Evolutionary conservation across 2,113 vertebrate species (phyloP).

Genomic region (Lamprotornis superbus): DNA sequence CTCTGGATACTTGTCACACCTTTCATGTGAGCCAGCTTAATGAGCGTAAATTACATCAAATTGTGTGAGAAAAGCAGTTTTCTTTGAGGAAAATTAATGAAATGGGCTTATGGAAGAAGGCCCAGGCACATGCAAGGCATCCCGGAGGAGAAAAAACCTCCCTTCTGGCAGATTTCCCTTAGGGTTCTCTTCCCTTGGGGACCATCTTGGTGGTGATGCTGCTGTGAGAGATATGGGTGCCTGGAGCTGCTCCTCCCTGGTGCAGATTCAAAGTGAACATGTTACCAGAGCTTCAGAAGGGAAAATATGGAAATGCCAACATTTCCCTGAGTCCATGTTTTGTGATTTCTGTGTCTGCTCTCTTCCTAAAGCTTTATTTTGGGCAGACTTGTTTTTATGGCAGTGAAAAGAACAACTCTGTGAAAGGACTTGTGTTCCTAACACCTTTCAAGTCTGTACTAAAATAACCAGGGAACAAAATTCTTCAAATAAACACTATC

Average conservation of each 20-base stretch:
- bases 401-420: neutral
- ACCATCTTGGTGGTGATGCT: neutral
- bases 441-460: neutral
- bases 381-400: neutral
- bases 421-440: neutral
- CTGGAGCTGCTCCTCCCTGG: neutral
- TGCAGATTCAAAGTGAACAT: rapidly evolving
- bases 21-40: neutral
- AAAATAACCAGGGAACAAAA: neutral
- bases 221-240: rapidly evolving
- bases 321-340: rapidly evolving
- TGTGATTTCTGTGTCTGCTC: rapidly evolving
- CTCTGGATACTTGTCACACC: neutral
- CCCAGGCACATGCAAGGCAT: neutral
- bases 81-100: neutral
- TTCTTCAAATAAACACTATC: neutral
- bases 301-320: neutral
- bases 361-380: neutral
- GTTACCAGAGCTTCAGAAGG: neutral
- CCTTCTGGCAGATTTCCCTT: neutral
- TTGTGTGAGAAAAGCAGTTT: neutral
- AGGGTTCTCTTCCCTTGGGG: neutral
- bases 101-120: neutral
- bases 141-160: neutral
- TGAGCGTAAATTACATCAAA: neutral